Percentiles rank a stretch among this genome's conserved stretches.
Conservation (phyloP, 2,113 vertebrate genomes). For the Glaucidium brasilianum region DNA sequence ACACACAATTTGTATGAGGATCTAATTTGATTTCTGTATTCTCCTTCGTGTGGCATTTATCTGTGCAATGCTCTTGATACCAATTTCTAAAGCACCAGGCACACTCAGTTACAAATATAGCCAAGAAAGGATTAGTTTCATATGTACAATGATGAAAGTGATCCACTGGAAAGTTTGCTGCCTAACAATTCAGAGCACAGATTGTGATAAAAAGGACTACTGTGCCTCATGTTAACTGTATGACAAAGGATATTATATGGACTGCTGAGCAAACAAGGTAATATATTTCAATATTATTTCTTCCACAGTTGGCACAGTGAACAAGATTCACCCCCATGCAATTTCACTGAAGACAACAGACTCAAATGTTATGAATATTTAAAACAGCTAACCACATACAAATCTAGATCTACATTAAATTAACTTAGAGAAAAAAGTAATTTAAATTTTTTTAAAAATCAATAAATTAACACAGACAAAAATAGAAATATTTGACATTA, state of each 20-base stretch:
- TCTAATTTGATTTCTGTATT: not conserved
- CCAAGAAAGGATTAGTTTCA: not conserved
- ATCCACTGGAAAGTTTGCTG: conserved; percentile 17
- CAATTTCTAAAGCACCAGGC: not conserved
- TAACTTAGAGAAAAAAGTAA: not conserved
- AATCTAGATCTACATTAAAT: not conserved
- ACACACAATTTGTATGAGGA: not conserved
- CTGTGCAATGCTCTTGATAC: not conserved
- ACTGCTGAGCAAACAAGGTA: conserved; percentile 3
- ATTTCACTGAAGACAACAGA: not conserved
- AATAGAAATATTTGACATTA: not conserved
- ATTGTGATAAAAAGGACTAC: not conserved
- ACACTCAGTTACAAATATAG: not conserved
- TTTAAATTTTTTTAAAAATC: not conserved
- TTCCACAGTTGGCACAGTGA: not conserved
- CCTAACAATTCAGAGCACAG: not conserved
- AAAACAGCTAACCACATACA: not conserved
- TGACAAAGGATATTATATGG: not conserved
- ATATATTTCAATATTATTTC: not conserved
- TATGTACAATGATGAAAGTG: not conserved
- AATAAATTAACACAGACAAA: conserved; percentile 40
- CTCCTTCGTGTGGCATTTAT: not conserved
- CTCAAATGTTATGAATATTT: not conserved
- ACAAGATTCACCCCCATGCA: not conserved
- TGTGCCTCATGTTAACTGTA: not conserved